phyloP scores from a whole-genome alignment of 2,113 vertebrate genomes.

The Tretioscincus oriximinensis region DNA sequence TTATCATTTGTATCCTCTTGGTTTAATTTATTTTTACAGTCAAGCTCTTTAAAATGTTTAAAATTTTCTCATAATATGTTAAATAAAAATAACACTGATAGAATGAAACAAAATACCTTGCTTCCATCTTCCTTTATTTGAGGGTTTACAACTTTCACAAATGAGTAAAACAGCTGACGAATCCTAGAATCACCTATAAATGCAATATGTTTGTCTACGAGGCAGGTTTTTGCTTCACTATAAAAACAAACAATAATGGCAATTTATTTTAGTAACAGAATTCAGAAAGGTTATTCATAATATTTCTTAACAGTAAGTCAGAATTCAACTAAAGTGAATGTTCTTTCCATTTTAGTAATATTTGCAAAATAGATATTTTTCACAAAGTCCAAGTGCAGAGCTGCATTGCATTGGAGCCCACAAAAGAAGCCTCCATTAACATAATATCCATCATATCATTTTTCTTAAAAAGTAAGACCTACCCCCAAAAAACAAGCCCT shows the following conservation, averaged over 20 bases:
- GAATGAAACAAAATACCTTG: conserved; percentile 78
- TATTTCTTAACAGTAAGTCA: conserved; percentile 14
- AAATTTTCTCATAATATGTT: neutral
- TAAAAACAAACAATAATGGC: conserved; percentile 56
- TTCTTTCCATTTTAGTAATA: neutral
- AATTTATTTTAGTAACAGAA: conserved; percentile 19
- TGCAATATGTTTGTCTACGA: conserved; percentile 82
- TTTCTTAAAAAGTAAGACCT: too few species aligned
- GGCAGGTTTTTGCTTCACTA: conserved; percentile 94
- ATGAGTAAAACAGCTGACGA: conserved; percentile 92
- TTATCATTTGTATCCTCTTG: too few species aligned
- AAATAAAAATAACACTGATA: conserved; percentile 11
- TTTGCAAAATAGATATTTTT: neutral
- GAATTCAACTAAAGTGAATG: neutral
- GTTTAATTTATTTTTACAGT: neutral
- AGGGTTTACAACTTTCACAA: conserved; percentile 88
- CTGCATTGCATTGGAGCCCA: neutral
- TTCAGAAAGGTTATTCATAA: conserved; percentile 25
- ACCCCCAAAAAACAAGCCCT: too few species aligned
- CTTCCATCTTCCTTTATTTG: conserved; percentile 85
- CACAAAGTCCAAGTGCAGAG: neutral
- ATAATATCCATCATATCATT: too few species aligned
- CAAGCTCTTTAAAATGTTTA: neutral
- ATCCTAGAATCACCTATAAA: conserved; percentile 97
- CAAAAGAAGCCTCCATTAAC: too few species aligned